Evolutionary conservation across 2,888 invertebrate species (phyloP), one percentile per base, ranked within the genome.

Genomic region (Macaria notata): DNA sequence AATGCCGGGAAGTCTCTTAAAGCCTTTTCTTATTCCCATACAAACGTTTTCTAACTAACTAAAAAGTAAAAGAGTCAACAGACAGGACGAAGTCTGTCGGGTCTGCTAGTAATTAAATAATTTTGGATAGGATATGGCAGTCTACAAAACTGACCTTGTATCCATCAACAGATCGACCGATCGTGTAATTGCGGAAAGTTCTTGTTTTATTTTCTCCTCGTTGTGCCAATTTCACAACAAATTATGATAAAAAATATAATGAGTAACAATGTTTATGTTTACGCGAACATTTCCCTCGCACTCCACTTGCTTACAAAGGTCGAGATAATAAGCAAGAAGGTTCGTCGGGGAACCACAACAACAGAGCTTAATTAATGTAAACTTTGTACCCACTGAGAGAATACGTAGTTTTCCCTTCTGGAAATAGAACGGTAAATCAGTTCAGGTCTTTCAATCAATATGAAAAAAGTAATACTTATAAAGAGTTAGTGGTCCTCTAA

Each of bases 351-450:
- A 53, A 54, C 57, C 54, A 46, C 46, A 50, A 58, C 53, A 58
- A 54, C 49, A 50, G 49, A 54, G 46, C 54, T 54, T 58, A 54
- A 54, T 58, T 58, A 58, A 58, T 44, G 54, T 44, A 54, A 58
- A 58, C 49, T 50, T 58, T 54, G 39, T 29, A 47, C 46, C n/a
- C n/a, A n/a, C n/a, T n/a, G n/a, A n/a, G n/a, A n/a, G n/a, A n/a
- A 57, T 57, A 54, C 39, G 54, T 58, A 48, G 31, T 29, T 4
- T 30, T 31, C 29, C 6, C 5, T 3, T 39, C 8, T 39, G 9
- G 8, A 39, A 33, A 33, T n/a, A n/a, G n/a, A n/a, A n/a, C n/a
- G n/a, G n/a, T n/a, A n/a, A n/a, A n/a, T n/a, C n/a, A n/a, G n/a
- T n/a, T n/a, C n/a, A n/a, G n/a, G n/a, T n/a, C n/a, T n/a, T n/a